phyloP scores from a whole-genome alignment of 2,797 vertebrate species.

The Falco cherrug region DNA sequence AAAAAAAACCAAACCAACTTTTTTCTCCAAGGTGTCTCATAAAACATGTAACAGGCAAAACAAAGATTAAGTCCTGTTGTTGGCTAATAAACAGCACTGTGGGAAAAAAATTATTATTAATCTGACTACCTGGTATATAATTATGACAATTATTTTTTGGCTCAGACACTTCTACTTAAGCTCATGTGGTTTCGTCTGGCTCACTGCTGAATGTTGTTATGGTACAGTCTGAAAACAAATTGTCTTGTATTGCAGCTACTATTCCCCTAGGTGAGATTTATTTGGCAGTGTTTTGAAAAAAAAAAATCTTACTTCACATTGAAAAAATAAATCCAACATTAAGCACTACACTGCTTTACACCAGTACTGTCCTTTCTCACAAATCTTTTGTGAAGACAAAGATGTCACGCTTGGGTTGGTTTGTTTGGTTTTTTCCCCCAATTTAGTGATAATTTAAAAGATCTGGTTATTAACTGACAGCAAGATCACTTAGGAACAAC shows the following conservation, averaged over 20 bases:
- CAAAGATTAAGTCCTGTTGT: not conserved
- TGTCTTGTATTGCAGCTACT: not conserved
- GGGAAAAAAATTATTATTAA: not conserved
- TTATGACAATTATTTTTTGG: not conserved
- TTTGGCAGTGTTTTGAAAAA: not conserved
- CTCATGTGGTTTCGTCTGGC: not conserved
- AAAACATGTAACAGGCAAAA: not conserved
- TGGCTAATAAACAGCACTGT: not conserved
- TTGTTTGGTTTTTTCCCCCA: not conserved
- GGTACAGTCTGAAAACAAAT: not conserved
- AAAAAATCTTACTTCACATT: not conserved
- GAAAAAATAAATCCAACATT: not conserved
- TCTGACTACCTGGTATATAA: not conserved
- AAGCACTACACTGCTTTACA: not conserved
- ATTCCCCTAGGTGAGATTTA: not conserved
- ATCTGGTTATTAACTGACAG: not conserved
- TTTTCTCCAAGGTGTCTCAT: not conserved
- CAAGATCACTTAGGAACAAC: not conserved
- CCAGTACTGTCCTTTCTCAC: not conserved
- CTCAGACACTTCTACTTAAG: not conserved
- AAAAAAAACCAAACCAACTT: fast-evolving
- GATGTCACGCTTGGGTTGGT: not conserved
- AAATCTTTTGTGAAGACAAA: not conserved
- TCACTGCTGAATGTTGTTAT: not conserved
- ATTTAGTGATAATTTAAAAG: not conserved